Base-by-base conservation (phyloP, 2,888 invertebrate genomes). In the Noctuana brunneofusca region DNA sequence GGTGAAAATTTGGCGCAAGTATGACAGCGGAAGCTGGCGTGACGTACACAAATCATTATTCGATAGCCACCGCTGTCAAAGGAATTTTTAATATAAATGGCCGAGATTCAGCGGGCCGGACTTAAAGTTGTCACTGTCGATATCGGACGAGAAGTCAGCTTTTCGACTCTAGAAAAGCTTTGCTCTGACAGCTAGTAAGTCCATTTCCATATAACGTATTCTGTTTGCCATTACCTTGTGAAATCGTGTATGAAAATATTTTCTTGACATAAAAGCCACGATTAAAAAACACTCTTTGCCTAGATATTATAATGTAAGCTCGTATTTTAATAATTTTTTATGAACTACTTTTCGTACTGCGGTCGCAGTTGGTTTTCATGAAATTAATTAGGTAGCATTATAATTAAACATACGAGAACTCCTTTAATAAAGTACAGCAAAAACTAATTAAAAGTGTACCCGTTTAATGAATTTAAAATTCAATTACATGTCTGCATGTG, bases 1-100 rank as follows among this genome's bases (percentile, higher is more conserved):
- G 78, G 78, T 76, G 82, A 85, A 89, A 89, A 87, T 87, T 89
- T 84, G 83, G 87, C 81, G 84, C 87, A 87, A 88, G 87, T 87
- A 90, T 87, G 87, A 89, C 87, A 86, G 83, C 75, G 79, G 78
- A 78, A 77, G 78, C 79, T 76, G 75, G 80, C 72, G 80, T 84
- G 86, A 84, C 83, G 81, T 79, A 82, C 82, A 82, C 87, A 86
- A 87, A 87, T 86, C 85, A 87, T 87, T 83, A 86, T 85, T 87
- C 82, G 83, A 87, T 84, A 81, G 83, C 77, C 79, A 80, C 78
- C 76, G 76, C 79, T 82, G 81, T 83, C 86, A 87, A 90, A 89
- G 79, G 84, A 90, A 87, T 89, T 89, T 91, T 89, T 88, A 87
- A 89, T 88, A 86, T 83, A 81, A 56, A 79, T 77, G 71, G 72